phyloP scores from a whole-genome alignment of 2,888 invertebrate species.

The Thecocarcelia acutangulata region DNA sequence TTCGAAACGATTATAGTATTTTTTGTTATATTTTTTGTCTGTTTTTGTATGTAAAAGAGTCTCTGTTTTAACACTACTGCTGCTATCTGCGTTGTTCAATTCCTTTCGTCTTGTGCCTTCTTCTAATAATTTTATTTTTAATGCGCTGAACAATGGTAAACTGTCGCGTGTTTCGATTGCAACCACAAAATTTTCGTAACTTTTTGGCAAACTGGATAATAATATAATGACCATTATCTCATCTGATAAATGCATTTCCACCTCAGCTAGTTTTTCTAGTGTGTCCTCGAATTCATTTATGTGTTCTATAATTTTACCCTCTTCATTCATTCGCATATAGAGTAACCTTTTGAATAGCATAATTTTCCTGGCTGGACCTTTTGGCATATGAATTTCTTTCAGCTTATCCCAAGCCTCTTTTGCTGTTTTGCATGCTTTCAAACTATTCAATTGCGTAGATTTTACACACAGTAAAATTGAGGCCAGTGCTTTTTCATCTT shows the following conservation, averaged over 20 bases:
- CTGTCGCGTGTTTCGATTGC: conserved; percentile 23
- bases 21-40: background rate
- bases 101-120: conserved; percentile 46
- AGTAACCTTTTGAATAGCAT: background rate
- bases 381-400: background rate
- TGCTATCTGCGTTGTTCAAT: conserved; percentile 8
- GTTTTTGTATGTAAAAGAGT: conserved; percentile 1
- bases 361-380: background rate
- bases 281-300: background rate
- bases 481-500: conserved; percentile 66
- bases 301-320: background rate
- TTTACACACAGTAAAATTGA: conserved; percentile 62
- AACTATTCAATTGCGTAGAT: conserved; percentile 31
- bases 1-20: too few relatives aligned
- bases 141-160: conserved; percentile 35
- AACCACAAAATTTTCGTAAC: conserved; percentile 64
- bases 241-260: background rate
- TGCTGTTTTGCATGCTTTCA: conserved; percentile 32
- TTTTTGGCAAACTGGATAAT: conserved; percentile 53
- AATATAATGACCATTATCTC: conserved; percentile 28
- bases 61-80: background rate
- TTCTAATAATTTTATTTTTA: conserved; percentile 60
- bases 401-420: conserved; percentile 1
- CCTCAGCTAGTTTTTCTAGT: conserved; percentile 41
- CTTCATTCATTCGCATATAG: background rate